Base-by-base conservation (phyloP, 2,888 invertebrate genomes). In the Pristionchus arcanus region DNA sequence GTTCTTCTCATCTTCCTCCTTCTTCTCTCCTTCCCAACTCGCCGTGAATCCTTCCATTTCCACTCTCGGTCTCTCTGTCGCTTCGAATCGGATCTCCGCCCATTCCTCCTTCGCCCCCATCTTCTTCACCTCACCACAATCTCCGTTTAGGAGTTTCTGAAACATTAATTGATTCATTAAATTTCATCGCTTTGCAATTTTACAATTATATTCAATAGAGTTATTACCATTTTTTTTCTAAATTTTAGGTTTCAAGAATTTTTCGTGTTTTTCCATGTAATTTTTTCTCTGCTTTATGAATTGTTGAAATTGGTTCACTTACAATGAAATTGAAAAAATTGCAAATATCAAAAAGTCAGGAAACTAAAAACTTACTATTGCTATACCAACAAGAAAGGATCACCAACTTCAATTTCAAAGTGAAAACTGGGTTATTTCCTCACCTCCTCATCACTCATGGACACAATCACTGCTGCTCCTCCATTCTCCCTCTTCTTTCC, bases 11-110 rank as follows among this genome's bases (percentile, higher is more conserved):
- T 37, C 63, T 3, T 63, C 63, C 13, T 31, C 63, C 87, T 42
- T 87, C 63, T 68, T 68, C 87, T 68, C 42, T 66, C 87, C 49
- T 11, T 85, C 37, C 91, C 91, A 91, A 49, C 84, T 90, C 4
- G 90, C 86, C n/a, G 90, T 84, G 63, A 90, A 90, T 25, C 28
- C 71, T n/a, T 90, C 87, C 90, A 91, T 87, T n/a, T 86, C 66
- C 16, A 91, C 89, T n/a, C 37, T 42, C 16, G 89, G 63, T 53
- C 74, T 88, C 34, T 88, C 87, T 21, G 87, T 88, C 74, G n/a
- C 16, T 34, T 88, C 87, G 19, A 37, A 89, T 66, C 49, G 25
- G 37, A 89, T 83, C 42, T 55, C 34, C 1, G 89, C 89, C 89
- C 83, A 83, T 63, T 89, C 83, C 66, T 66, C 89, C 15, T n/a